Evolutionary conservation across 1,140 invertebrate species (phyloP).

Genomic region (Laupala kohalensis): DNA sequence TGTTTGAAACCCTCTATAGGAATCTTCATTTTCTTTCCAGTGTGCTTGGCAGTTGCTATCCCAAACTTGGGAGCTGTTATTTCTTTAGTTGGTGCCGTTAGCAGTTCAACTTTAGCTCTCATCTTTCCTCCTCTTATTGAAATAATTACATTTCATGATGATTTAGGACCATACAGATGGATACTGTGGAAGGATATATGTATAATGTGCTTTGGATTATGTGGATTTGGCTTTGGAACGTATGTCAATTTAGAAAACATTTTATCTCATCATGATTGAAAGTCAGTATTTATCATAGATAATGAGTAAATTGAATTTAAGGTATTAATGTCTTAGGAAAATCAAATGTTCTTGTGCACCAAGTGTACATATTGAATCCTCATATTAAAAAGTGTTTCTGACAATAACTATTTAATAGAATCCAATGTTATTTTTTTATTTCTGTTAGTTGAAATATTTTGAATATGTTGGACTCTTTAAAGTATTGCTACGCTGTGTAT

Average conservation of each 20-base stretch:
- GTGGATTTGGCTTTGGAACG: conserved; percentile 64
- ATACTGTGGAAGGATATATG: conserved; percentile 53
- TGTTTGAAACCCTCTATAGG: background rate
- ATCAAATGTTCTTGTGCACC: no score
- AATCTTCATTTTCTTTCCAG: conserved; percentile 32
- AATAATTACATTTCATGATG: conserved; percentile 64
- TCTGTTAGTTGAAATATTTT: no score
- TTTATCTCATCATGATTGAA: conserved; percentile 20
- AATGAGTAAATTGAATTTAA: no score
- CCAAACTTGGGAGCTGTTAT: conserved; percentile 82
- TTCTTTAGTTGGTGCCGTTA: conserved; percentile 79
- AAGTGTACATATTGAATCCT: no score
- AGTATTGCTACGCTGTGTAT: no score
- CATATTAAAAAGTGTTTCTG: no score
- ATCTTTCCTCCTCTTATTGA: conserved; percentile 87
- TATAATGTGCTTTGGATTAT: conserved; percentile 58
- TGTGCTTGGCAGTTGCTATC: conserved; percentile 68
- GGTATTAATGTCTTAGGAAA: no score
- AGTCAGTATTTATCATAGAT: no score
- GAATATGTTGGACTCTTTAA: no score
- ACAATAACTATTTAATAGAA: no score
- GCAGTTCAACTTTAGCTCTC: conserved; percentile 74
- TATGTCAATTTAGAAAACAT: conserved; percentile 64
- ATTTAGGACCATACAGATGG: conserved; percentile 44
- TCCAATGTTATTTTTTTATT: no score